Evolutionary conservation across 1,140 invertebrate genomes (phyloP).

Genomic region (Myzus persicae): DNA sequence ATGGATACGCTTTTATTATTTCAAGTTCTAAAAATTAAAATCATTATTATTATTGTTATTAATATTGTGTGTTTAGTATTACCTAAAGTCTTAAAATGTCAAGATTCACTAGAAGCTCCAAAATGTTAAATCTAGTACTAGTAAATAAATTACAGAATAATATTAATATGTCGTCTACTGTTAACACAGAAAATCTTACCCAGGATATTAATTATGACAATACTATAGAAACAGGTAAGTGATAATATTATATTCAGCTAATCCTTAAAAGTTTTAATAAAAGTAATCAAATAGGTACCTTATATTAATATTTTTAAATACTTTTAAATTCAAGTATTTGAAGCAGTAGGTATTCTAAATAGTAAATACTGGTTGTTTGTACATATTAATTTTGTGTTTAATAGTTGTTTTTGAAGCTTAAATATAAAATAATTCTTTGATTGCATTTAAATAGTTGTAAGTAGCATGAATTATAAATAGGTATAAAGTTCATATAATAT

Average conservation of each 20-base stretch:
- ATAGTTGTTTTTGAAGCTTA: background rate
- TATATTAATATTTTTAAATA: background rate
- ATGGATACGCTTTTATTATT: too few relatives aligned
- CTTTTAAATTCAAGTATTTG: background rate
- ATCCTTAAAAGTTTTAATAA: background rate
- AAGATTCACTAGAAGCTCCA: background rate
- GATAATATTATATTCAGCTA: background rate
- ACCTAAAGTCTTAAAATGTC: background rate
- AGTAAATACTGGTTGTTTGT: background rate
- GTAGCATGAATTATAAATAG: background rate
- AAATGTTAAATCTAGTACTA: background rate
- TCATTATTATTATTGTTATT: background rate
- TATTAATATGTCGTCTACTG: background rate
- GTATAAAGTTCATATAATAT: background rate
- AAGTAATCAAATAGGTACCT: too few relatives aligned
- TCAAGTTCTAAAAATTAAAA: background rate
- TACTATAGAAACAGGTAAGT: background rate
- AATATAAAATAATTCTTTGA: background rate
- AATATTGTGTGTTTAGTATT: background rate
- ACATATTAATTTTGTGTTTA: background rate
- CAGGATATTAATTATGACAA: background rate
- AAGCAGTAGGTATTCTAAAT: background rate
- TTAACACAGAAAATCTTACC: background rate
- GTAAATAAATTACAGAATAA: background rate
- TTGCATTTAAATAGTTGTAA: background rate